Base-by-base conservation (phyloP, 2,113 vertebrate genomes). In the Lycaon pictus region DNA sequence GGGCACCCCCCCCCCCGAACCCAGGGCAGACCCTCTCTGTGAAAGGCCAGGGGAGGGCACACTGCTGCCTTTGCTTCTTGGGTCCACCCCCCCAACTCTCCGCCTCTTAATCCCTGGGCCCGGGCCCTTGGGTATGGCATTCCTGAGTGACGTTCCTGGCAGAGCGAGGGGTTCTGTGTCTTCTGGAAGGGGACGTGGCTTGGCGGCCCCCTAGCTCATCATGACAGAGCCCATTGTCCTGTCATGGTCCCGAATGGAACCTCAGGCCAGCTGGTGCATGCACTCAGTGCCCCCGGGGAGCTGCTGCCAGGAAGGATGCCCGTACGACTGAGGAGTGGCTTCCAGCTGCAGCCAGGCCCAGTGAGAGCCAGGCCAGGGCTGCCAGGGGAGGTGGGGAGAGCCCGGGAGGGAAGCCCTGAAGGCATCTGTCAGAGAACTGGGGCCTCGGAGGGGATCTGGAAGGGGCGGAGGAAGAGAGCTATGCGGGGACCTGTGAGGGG, bases 191-290 rank as follows among this genome's bases (percentile, higher is more conserved):
- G 60, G 25, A 19, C 5, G 35, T 27, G 7, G 11, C 6, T 3
- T 58, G 29, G 67, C 48, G 37, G 7, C 11, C 17, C 74, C 69
- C 5, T 6, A 2, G 22, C 13, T 4, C 9, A 2, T 11, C 4
- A 0, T 71, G 77, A 87, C 51, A 72, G 32, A 51, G 9, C 85
- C 87, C 53, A 10, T 69, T 94, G 35, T 98, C 93, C 12, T 17
- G 48, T 95, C 90, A 65, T 0, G 13, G 53, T 9, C 25, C 32
- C 0, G 48, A 13, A 11, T 2, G 4, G 88, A 91, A 72, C 51
- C 56, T 3, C 1, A 23, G 27, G 43, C 29, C 2, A 0, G 32
- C 15, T 0, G 1, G 53, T 2, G 3, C 69, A 7, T 8, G 32
- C 13, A 2, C 17, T 51, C 81, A 35, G 53, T n/a, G 22, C 43